Conservation (phyloP, 1,140 invertebrate species). For the Solenopsis invicta region DNA sequence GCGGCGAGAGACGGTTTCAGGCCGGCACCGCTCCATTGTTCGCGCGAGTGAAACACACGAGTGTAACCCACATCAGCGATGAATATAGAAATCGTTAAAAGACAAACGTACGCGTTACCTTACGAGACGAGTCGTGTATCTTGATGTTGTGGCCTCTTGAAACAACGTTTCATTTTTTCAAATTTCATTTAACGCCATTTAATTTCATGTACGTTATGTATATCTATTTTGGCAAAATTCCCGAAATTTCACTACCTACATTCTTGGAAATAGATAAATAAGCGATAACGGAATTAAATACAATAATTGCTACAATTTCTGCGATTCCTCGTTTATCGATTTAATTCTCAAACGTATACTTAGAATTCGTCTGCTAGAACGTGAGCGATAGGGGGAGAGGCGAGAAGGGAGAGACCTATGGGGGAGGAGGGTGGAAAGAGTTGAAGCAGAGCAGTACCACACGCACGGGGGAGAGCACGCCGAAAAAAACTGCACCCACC, state of each 20-base stretch:
- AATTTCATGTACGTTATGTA: slow-evolving; percentile 24
- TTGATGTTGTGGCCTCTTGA: neutral
- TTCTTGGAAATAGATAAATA: slow-evolving; percentile 18
- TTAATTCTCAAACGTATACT: slow-evolving; percentile 77
- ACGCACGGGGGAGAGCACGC: neutral
- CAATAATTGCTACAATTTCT: slow-evolving; percentile 71
- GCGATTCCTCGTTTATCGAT: slow-evolving; percentile 75
- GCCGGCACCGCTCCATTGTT: slow-evolving; percentile 42
- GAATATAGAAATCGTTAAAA: slow-evolving; percentile 44
- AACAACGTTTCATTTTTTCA: slow-evolving; percentile 4
- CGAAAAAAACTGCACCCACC: slow-evolving; percentile 32
- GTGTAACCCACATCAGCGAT: slow-evolving; percentile 34
- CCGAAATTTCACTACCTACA: neutral
- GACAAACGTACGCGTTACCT: neutral
- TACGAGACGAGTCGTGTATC: neutral
- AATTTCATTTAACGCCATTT: neutral
- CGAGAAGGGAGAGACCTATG: neutral
- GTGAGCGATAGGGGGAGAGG: neutral
- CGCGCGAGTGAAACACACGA: slow-evolving; percentile 31
- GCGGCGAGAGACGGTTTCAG: slow-evolving; percentile 33
- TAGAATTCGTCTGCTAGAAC: slow-evolving; percentile 72
- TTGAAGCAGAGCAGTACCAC: slow-evolving; percentile 33
- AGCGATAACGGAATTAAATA: slow-evolving; percentile 31
- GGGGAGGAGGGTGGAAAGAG: neutral
- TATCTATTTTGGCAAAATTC: neutral